Percentiles rank a stretch among this genome's conserved stretches.
phyloP scores from a whole-genome alignment of 2,113 vertebrate species.

The Macquaria ambigua region DNA sequence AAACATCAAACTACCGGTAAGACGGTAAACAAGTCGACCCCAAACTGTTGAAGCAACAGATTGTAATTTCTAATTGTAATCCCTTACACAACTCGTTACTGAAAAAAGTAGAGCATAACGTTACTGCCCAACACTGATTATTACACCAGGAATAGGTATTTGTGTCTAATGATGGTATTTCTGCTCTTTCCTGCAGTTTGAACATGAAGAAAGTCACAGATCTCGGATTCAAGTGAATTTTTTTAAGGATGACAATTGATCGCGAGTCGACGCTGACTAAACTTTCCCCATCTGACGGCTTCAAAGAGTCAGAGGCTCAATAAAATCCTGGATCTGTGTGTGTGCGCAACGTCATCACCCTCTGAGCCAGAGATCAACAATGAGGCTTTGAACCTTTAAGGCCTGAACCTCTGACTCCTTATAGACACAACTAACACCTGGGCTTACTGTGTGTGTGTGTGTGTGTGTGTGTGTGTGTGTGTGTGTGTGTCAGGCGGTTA shows the following conservation, averaged over 20 bases:
- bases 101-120: too few relatives aligned
- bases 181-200: neutral
- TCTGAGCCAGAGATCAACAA: conserved; percentile 13
- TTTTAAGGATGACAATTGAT: neutral
- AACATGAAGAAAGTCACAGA: neutral
- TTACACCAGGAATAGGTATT: neutral
- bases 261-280: neutral
- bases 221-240: neutral
- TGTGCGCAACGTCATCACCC: conserved; percentile 17
- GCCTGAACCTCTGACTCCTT: conserved; percentile 13
- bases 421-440: conserved; percentile 32
- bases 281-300: conserved; percentile 26
- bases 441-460: conserved; percentile 11
- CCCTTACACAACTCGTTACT: too few relatives aligned
- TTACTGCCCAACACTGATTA: neutral
- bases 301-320: conserved; percentile 34
- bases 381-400: conserved; percentile 28
- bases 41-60: too few relatives aligned
- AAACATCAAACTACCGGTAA: too few relatives aligned
- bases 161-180: neutral
- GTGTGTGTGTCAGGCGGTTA: conserved; percentile 25
- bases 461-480: conserved; percentile 33
- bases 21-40: too few relatives aligned
- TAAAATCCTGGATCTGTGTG: neutral
- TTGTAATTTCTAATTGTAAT: too few relatives aligned